Conservation (phyloP, 2,797 vertebrate genomes). For the Chrysocyon brachyurus region DNA sequence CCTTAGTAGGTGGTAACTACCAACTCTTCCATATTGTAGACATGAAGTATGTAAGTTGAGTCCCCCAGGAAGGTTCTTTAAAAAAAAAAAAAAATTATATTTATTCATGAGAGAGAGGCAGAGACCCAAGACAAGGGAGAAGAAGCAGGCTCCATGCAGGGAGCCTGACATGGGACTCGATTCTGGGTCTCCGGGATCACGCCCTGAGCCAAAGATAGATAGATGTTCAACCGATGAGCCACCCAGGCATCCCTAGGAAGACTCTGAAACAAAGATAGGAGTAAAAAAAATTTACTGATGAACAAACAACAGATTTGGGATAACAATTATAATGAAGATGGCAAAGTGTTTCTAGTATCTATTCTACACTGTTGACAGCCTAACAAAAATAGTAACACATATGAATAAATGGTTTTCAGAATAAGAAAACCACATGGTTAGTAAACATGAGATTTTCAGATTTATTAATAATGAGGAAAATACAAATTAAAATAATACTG, state of each 20-base stretch:
- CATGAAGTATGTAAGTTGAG: not conserved
- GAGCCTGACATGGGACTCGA: too few species aligned
- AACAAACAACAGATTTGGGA: not conserved
- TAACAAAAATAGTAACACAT: conserved; percentile 19
- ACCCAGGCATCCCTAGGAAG: not conserved
- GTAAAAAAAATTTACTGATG: not conserved
- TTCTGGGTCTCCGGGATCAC: too few species aligned
- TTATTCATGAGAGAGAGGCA: too few species aligned
- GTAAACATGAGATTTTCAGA: conserved; percentile 31
- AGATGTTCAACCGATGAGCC: too few species aligned
- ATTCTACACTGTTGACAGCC: not conserved
- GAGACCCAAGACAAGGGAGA: too few species aligned
- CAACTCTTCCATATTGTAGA: not conserved
- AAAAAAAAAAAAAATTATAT: too few species aligned
- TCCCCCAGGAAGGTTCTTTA: not conserved
- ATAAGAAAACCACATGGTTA: not conserved
- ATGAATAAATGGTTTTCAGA: conserved; percentile 43
- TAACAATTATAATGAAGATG: not conserved
- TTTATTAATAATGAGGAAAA: conserved; percentile 33
- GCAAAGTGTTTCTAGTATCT: not conserved
- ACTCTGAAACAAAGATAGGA: not conserved
- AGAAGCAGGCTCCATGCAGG: too few species aligned
- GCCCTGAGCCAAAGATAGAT: too few species aligned
- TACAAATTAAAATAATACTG: not conserved
- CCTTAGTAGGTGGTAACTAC: not conserved